phyloP scores from a whole-genome alignment of 2,113 vertebrate genomes.

The Larimichthys crocea region DNA sequence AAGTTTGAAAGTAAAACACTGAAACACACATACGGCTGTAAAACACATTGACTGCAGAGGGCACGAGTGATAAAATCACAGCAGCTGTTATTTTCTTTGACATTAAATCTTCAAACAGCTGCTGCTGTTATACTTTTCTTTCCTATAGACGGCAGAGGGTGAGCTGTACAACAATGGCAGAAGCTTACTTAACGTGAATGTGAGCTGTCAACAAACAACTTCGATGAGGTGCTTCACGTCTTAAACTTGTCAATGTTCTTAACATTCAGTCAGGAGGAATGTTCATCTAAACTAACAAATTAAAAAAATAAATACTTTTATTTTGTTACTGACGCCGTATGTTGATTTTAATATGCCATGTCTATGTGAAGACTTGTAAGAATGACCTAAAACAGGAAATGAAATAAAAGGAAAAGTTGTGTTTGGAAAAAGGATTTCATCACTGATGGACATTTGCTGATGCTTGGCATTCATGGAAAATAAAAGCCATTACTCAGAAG shows the following conservation, averaged over 20 bases:
- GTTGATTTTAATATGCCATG: slow-evolving; percentile 26
- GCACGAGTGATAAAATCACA: not conserved
- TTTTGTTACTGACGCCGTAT: slow-evolving; percentile 1
- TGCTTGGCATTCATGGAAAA: slow-evolving; percentile 75
- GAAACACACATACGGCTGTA: not conserved
- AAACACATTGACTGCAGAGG: not conserved
- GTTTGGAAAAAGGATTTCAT: slow-evolving; percentile 55
- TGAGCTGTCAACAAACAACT: not conserved
- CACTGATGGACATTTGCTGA: slow-evolving; percentile 74
- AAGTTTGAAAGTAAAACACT: not conserved
- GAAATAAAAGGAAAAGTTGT: slow-evolving; percentile 53
- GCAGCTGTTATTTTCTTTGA: not conserved
- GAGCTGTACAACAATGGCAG: not conserved
- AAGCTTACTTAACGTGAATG: not conserved
- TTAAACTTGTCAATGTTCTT: not conserved
- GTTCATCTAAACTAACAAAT: not conserved
- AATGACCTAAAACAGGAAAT: slow-evolving; percentile 19
- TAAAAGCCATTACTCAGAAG: slow-evolving; percentile 79
- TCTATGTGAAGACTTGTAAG: slow-evolving; percentile 21
- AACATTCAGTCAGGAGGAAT: slow-evolving; percentile 16
- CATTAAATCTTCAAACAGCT: slow-evolving; percentile 10
- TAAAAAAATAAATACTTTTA: slow-evolving; percentile 1
- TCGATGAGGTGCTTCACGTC: not conserved
- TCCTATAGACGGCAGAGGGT: not conserved
- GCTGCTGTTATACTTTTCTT: not conserved